A percentile compares a stretch with the other conserved stretches of the same genome.
Conservation (phyloP, 2,797 vertebrate species). For the Psittacula derbiana region DNA sequence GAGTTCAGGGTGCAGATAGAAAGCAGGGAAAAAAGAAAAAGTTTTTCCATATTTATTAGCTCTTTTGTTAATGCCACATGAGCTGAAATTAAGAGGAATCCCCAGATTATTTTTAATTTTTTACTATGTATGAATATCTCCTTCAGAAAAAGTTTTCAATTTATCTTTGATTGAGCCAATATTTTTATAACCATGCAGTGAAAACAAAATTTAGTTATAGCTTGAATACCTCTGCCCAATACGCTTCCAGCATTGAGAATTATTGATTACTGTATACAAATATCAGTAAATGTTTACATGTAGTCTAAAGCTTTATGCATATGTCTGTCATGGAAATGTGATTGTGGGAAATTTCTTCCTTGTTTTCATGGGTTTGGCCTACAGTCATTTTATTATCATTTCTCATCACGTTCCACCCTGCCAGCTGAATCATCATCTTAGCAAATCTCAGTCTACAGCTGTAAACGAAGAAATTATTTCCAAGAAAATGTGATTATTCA, state of each 20-base stretch:
- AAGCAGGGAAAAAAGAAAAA: background rate
- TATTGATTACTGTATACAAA: background rate
- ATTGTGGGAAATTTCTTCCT: background rate
- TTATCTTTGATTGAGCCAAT: background rate
- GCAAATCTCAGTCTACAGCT: slow-evolving; percentile 12
- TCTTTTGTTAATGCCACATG: background rate
- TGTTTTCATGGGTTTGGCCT: background rate
- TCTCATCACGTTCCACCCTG: background rate
- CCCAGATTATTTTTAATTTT: background rate
- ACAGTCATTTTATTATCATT: background rate
- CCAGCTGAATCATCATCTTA: slow-evolving; percentile 30
- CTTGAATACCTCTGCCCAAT: background rate
- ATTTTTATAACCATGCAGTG: background rate
- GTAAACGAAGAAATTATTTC: slow-evolving; percentile 26
- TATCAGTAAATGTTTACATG: background rate
- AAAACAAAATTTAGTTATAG: background rate
- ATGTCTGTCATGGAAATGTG: background rate
- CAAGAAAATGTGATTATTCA: slow-evolving; percentile 23
- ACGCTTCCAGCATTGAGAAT: background rate
- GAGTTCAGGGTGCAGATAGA: background rate
- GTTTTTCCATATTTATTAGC: background rate
- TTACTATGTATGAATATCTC: background rate
- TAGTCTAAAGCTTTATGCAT: background rate
- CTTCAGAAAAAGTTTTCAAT: background rate
- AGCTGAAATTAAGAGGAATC: background rate